Base-by-base conservation (phyloP, 1,140 invertebrate species). In the Euglossa dilemma region DNA sequence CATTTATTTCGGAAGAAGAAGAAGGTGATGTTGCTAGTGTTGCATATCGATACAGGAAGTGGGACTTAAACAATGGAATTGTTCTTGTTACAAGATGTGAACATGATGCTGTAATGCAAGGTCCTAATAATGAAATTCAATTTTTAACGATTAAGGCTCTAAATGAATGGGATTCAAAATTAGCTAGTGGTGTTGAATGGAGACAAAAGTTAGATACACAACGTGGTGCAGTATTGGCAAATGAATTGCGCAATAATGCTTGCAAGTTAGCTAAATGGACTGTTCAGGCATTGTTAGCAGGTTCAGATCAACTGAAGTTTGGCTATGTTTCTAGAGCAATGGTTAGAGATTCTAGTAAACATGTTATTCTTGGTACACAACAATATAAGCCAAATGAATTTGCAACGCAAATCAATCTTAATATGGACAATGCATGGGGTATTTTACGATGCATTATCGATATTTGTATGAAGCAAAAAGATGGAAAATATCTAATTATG, bases 201-300 rank as follows among this genome's bases (percentile, higher is more conserved):
- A 96, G 99, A 59, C 98, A 99, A 91, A 99, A 99, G 90, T 93
- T 99, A 50, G 99, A 99, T 93, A 98, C 97, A 0, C 99, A 99
- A 95, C 96, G 99, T 82, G 99, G 99, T 87, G 99, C 99, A 64
- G 99, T 99, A 45, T 94, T 99, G 25, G 99, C 99, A 47, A 99
- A 99, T 91, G 99, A 99, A 94, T 94, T 99, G 84, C 96, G 99
- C 88, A 99, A 99, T 93, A 99, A 99, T 94, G 98, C 98, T 11
- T 99, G 98, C 95, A 99, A 99, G 94, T 95, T 99, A 75, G 99
- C 99, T 70, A 99, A 99, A 93, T 99, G 99, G 99, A 99, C 99
- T 1, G 98, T 99, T 1, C 98, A 99, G 94, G 98, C 99, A 45
- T 94, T 99, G 25, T 95, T 99, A 9, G 98, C 99, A 73, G 98